phyloP scores from a whole-genome alignment of 2,888 invertebrate genomes.

The Xylophagus ater region DNA sequence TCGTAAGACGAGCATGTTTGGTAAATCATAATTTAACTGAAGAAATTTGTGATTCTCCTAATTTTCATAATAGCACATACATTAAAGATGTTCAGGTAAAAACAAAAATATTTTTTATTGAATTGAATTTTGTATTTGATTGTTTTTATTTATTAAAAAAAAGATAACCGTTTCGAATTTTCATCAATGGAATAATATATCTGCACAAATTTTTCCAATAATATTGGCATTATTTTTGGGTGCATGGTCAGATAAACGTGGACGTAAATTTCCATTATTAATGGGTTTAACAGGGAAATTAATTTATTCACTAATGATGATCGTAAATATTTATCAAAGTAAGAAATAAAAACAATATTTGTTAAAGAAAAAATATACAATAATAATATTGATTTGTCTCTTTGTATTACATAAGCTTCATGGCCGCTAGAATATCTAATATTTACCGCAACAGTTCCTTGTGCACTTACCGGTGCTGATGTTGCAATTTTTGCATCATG shows the following conservation, averaged over 20 bases:
- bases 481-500: slow-evolving; percentile 69
- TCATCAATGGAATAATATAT: slow-evolving; percentile 67
- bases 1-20: slow-evolving; percentile 62
- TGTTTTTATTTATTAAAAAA: background rate
- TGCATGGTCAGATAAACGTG: slow-evolving; percentile 70
- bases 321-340: slow-evolving; percentile 54
- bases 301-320: slow-evolving; percentile 62
- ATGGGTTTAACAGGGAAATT: slow-evolving; percentile 64
- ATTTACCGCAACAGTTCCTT: slow-evolving; percentile 64
- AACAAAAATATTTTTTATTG: background rate
- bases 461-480: slow-evolving; percentile 66
- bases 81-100: slow-evolving; percentile 60
- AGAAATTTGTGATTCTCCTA: slow-evolving; percentile 50
- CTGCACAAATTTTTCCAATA: slow-evolving; percentile 61
- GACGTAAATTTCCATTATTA: slow-evolving; percentile 60
- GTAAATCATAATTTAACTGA: slow-evolving; percentile 59
- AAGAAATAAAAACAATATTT: slow-evolving; percentile 17
- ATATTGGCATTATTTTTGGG: slow-evolving; percentile 68
- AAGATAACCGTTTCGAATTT: slow-evolving; percentile 62
- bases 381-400: background rate
- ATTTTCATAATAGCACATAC: slow-evolving; percentile 46
- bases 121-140: background rate
- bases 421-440: slow-evolving; percentile 69
- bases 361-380: too few relatives aligned
- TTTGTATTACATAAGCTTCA: slow-evolving; percentile 12